Conservation (phyloP, 2,888 invertebrate genomes). For the Caenorhabditis parvicauda region DNA sequence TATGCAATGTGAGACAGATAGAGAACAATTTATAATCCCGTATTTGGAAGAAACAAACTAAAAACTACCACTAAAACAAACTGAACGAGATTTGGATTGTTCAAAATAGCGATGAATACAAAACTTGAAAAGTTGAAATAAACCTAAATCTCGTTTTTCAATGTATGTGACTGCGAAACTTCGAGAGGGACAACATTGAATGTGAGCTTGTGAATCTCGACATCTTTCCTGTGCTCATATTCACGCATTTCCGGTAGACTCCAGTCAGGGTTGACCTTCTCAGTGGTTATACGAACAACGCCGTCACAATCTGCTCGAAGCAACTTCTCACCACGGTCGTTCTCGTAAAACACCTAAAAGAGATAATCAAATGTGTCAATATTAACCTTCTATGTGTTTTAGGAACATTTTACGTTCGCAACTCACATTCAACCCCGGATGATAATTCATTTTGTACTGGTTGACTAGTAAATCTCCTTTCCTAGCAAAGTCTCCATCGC, state of each 20-base stretch:
- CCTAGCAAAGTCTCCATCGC: conserved; percentile 43
- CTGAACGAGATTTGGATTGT: too few species aligned
- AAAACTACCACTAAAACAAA: conserved; percentile 5
- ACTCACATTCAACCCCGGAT: conserved; percentile 62
- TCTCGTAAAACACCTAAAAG: conserved; percentile 35
- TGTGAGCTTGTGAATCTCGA: conserved; percentile 34
- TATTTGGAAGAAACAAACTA: background rate
- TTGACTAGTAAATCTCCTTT: conserved; percentile 57
- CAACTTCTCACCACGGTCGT: conserved; percentile 43
- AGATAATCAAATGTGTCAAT: background rate
- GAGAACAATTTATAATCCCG: background rate
- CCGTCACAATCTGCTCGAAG: conserved; percentile 59
- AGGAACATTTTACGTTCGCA: background rate
- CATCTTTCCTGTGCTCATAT: conserved; percentile 29
- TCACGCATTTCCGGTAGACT: conserved; percentile 33
- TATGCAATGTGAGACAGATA: background rate
- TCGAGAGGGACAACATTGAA: conserved; percentile 42
- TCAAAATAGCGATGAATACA: too few species aligned
- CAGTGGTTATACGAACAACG: conserved; percentile 56
- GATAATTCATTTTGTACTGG: conserved; percentile 59
- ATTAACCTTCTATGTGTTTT: background rate
- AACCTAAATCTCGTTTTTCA: conserved; percentile 25
- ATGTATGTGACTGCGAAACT: conserved; percentile 26
- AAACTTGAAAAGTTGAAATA: conserved; percentile 2
- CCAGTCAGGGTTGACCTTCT: conserved; percentile 43